phyloP scores from a whole-genome alignment of 92 coral and sea anemone species.

The Blastomussa wellsi region DNA sequence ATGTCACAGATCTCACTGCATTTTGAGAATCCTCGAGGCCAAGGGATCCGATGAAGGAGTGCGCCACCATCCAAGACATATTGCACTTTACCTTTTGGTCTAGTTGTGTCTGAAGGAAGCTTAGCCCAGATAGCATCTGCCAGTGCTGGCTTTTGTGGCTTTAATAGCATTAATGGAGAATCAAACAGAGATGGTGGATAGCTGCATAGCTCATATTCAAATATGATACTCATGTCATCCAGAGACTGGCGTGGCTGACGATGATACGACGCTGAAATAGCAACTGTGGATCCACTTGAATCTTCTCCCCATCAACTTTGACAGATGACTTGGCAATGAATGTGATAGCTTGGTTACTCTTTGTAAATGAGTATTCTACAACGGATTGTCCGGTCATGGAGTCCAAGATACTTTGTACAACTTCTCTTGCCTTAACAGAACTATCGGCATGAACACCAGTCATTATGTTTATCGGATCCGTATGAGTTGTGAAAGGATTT shows the following conservation, averaged over 20 bases:
- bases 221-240: constrained; percentile 23
- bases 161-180: constrained; percentile 31
- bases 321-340: too few species aligned
- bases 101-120: constrained; percentile 24
- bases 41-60: constrained; percentile 39
- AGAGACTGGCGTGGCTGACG: constrained; percentile 11
- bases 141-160: constrained; percentile 34
- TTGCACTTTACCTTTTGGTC: constrained; percentile 25
- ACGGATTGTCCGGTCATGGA: too few species aligned
- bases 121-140: constrained; percentile 39
- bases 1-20: constrained; percentile 19
- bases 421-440: too few species aligned
- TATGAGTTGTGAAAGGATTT: too few species aligned
- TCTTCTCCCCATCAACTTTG: too few species aligned
- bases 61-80: constrained; percentile 63
- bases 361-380: too few species aligned
- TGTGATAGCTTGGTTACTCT: too few species aligned
- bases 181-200: constrained; percentile 46
- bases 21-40: constrained; percentile 41
- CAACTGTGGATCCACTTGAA: too few species aligned
- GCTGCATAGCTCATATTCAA: constrained; percentile 32
- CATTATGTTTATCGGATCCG: too few species aligned
- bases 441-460: too few species aligned
- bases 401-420: too few species aligned
- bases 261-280: too few species aligned